Evolutionary conservation across 1,140 invertebrate genomes (phyloP).

Genomic region (Armadillidium nasatum): DNA sequence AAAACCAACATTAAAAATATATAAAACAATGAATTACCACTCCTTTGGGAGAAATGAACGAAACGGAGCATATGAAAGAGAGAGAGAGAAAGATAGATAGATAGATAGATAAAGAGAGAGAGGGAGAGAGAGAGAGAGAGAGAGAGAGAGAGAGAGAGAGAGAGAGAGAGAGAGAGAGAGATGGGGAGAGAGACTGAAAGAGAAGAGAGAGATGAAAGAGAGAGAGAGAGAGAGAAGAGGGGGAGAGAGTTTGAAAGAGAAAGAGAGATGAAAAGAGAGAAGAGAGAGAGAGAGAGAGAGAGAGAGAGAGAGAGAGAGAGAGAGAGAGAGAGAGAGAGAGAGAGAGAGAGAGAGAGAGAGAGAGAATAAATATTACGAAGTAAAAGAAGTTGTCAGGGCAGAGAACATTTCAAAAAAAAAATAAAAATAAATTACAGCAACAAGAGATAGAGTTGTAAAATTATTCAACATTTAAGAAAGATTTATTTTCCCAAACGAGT

Average conservation of each 20-base stretch:
- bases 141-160: not conserved
- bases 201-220: not conserved
- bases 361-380: too few species aligned
- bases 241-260: not conserved
- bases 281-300: not conserved
- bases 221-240: not conserved
- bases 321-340: not conserved
- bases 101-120: too few species aligned
- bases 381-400: too few species aligned
- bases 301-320: not conserved
- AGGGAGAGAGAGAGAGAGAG: not conserved
- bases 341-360: not conserved
- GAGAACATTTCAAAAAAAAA: too few species aligned
- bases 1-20: too few species aligned
- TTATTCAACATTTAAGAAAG: too few species aligned
- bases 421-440: too few species aligned
- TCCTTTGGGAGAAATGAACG: too few species aligned
- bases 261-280: not conserved
- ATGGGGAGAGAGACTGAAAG: not conserved
- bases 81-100: too few species aligned
- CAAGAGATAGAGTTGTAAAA: too few species aligned
- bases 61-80: not conserved
- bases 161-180: not conserved
- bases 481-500: too few species aligned
- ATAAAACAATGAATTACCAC: too few species aligned